Evolutionary conservation across 2,797 vertebrate genomes (phyloP).

Genomic region (Sebastes diploproa): DNA sequence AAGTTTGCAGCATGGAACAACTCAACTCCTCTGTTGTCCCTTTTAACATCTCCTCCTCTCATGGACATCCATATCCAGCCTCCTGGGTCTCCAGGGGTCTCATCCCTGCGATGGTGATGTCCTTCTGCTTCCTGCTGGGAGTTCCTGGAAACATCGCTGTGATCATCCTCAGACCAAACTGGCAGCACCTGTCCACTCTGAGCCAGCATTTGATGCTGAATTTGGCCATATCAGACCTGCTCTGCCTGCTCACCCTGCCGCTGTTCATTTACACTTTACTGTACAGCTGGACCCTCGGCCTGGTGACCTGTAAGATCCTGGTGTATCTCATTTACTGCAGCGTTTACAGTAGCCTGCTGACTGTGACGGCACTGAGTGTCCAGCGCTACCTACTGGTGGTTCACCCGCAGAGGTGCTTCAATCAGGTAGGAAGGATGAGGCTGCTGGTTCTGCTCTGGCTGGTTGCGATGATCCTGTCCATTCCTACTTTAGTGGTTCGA

Average conservation of each 20-base stretch:
- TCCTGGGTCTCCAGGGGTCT: rapidly evolving
- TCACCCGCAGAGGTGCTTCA: background rate
- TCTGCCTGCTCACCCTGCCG: no score
- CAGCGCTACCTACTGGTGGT: constrained; percentile 64
- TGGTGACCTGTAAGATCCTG: constrained; percentile 49
- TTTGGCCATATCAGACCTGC: no score
- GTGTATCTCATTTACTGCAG: constrained; percentile 17
- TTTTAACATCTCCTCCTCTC: background rate
- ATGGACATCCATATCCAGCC: background rate
- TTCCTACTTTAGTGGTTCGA: background rate
- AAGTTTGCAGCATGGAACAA: background rate
- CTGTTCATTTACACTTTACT: constrained; percentile 11
- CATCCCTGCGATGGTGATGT: background rate
- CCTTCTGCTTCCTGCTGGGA: constrained; percentile 57
- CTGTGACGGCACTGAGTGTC: constrained; percentile 56
- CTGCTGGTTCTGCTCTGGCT: constrained; percentile 41
- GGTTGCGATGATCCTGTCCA: constrained; percentile 8
- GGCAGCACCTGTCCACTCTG: constrained; percentile 36
- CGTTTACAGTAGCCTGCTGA: constrained; percentile 33
- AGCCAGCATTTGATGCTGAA: no score
- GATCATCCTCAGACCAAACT: constrained; percentile 39
- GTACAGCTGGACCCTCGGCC: constrained; percentile 45
- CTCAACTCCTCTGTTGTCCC: background rate
- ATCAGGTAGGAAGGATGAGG: background rate
- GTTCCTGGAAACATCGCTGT: constrained; percentile 63